Percentiles rank a stretch among this genome's conserved stretches.
Evolutionary conservation across 2,113 vertebrate species (phyloP).

Genomic region (Asarcornis scutulata): DNA sequence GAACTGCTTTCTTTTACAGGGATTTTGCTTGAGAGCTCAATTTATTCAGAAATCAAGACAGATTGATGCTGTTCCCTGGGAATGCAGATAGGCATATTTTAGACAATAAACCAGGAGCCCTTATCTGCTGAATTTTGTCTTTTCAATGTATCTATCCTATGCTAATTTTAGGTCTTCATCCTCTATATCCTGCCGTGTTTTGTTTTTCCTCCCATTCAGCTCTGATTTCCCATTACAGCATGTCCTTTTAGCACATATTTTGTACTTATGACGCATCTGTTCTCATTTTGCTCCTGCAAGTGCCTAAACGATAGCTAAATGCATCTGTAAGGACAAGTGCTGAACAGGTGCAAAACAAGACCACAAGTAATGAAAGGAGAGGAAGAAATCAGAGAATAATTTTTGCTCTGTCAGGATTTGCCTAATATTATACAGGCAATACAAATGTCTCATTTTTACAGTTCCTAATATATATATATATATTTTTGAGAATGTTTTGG

Average conservation of each 20-base stretch:
- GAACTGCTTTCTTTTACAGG: constrained; percentile 8
- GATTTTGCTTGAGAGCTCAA: constrained; percentile 51
- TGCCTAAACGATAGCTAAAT: constrained; percentile 21
- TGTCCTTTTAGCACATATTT: constrained; percentile 45
- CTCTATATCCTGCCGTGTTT: constrained; percentile 21
- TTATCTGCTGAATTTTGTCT: constrained; percentile 53
- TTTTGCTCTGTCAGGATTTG: constrained; percentile 23
- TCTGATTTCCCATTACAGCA: constrained; percentile 34
- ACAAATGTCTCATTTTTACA: not conserved
- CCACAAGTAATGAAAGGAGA: constrained; percentile 13
- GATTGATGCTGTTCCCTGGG: constrained; percentile 56
- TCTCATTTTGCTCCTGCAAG: constrained; percentile 21
- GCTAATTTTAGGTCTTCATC: constrained; percentile 48
- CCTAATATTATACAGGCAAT: not conserved
- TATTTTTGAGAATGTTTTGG: not conserved
- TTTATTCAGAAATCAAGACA: constrained; percentile 59
- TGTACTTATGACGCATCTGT: constrained; percentile 46
- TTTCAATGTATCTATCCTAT: constrained; percentile 15
- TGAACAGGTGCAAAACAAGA: constrained; percentile 49
- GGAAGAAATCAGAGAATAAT: constrained; percentile 30
- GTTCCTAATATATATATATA: not conserved
- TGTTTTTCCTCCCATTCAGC: constrained; percentile 28
- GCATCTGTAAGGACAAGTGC: constrained; percentile 36
- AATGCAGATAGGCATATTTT: constrained; percentile 65
- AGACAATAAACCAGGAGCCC: constrained; percentile 54